A percentile compares a stretch with the other conserved stretches of the same genome.
These are phyloP conservation scores for Eulithis testata DNA, from an alignment of 2,888 invertebrate genomes.

Conservation along the genomic window DNA sequence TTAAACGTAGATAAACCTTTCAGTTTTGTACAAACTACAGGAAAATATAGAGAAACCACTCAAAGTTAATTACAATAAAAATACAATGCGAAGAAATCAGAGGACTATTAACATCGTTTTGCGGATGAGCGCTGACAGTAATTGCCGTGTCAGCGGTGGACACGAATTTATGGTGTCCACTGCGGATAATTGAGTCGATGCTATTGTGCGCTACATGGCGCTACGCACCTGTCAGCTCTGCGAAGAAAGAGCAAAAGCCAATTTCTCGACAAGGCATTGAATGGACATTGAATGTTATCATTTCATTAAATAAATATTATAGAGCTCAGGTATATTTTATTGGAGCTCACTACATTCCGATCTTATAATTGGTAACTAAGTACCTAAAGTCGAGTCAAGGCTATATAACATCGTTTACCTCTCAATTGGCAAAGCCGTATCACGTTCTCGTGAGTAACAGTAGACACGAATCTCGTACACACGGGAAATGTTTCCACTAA, in stretches of 20 bases:
- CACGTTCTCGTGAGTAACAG: conserved; percentile 55
- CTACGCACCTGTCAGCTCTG: conserved; percentile 58
- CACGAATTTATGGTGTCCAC: conserved; percentile 76
- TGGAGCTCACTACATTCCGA: too few species aligned
- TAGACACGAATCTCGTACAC: conserved; percentile 55
- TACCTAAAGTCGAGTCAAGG: conserved; percentile 33
- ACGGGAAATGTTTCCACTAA: conserved; percentile 73
- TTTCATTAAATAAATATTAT: too few species aligned
- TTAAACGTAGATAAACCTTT: too few species aligned
- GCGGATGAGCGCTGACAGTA: conserved; percentile 83
- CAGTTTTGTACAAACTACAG: too few species aligned
- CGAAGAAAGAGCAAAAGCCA: conserved; percentile 18
- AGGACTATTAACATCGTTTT: conserved; percentile 81
- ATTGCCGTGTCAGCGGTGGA: conserved; percentile 80
- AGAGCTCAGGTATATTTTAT: too few species aligned
- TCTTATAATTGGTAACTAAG: conserved; percentile 33
- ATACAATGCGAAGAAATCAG: conserved; percentile 71
- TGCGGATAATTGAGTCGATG: conserved; percentile 74
- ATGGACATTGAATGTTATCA: too few species aligned
- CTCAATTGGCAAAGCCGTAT: conserved; percentile 57
- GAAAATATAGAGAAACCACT: conserved; percentile 38
- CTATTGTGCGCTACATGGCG: conserved; percentile 61
- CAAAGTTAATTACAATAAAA: conserved; percentile 56
- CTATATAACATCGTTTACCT: conserved; percentile 44
- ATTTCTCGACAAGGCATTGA: too few species aligned